A percentile compares a stretch with the other conserved stretches of the same genome.
Conservation (phyloP, 2,888 invertebrate species). For the Lathronympha strigana region DNA sequence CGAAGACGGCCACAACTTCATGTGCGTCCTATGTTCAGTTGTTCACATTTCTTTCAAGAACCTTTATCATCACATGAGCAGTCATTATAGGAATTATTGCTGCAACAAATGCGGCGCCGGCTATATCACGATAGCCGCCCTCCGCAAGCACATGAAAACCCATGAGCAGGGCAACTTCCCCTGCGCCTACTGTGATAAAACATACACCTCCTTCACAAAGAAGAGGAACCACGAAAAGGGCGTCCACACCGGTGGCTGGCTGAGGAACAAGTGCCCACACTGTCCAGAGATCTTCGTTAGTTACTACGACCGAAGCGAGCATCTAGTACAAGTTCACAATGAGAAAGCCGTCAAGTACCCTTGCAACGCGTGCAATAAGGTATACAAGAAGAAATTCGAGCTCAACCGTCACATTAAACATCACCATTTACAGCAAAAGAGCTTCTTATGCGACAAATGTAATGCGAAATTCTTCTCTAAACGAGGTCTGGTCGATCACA, state of each 20-base stretch:
- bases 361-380: constrained; percentile 77
- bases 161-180: constrained; percentile 81
- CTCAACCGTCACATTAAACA: constrained; percentile 75
- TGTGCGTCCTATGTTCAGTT: constrained; percentile 72
- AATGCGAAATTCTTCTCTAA: constrained; percentile 77
- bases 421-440: constrained; percentile 75
- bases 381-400: constrained; percentile 76
- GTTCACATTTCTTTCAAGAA: constrained; percentile 77
- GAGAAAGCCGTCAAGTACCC: constrained; percentile 66
- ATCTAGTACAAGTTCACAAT: constrained; percentile 72
- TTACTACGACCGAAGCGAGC: constrained; percentile 76
- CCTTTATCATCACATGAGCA: constrained; percentile 78
- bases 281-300: constrained; percentile 76
- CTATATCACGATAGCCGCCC: constrained; percentile 74
- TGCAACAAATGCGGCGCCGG: constrained; percentile 77
- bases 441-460: constrained; percentile 72
- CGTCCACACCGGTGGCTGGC: constrained; percentile 77
- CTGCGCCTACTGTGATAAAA: constrained; percentile 80
- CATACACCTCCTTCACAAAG: constrained; percentile 79
- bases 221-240: constrained; percentile 77
- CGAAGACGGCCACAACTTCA: constrained; percentile 69
- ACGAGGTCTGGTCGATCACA: constrained; percentile 70
- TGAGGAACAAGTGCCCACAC: constrained; percentile 76
- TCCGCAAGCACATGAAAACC: constrained; percentile 77
- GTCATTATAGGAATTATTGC: constrained; percentile 77